Evolutionary conservation across 2,797 vertebrate species (phyloP).

Genomic region (Todus mexicanus): DNA sequence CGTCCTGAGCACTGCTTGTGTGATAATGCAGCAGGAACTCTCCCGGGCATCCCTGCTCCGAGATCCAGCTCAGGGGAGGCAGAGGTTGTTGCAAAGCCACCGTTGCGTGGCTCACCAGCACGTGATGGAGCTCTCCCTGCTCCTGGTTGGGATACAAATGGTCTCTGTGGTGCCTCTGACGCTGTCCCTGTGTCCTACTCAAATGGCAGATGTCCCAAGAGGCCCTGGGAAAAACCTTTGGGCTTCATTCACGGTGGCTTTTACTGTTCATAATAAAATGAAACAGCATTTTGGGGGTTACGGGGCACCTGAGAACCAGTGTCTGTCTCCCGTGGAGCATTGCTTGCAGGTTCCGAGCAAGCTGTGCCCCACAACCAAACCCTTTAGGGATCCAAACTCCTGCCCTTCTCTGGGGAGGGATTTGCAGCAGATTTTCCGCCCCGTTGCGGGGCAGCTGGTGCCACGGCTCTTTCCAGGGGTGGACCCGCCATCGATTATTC

Average conservation of each 20-base stretch:
- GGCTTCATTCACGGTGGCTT: neutral
- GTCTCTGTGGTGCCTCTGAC: accelerated
- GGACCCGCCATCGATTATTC: neutral
- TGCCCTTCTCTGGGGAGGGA: neutral
- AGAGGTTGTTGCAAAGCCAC: accelerated
- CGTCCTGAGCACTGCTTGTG: accelerated
- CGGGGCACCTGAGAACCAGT: accelerated
- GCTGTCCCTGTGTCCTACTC: neutral
- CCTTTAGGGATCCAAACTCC: neutral
- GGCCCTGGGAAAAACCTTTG: neutral
- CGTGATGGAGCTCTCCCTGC: neutral
- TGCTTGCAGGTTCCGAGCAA: neutral
- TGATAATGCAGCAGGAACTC: neutral
- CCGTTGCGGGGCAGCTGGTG: neutral
- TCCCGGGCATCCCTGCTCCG: accelerated
- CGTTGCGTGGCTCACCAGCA: accelerated
- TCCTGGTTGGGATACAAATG: neutral
- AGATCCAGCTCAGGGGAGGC: neutral
- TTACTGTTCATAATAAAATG: neutral
- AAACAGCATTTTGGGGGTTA: accelerated
- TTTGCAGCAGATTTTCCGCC: neutral
- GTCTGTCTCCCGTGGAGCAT: accelerated
- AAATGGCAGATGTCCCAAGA: neutral
- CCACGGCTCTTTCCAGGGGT: neutral
- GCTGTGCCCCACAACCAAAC: neutral